Conservation (phyloP, 2,888 invertebrate species). For the Bombylius discolor region DNA sequence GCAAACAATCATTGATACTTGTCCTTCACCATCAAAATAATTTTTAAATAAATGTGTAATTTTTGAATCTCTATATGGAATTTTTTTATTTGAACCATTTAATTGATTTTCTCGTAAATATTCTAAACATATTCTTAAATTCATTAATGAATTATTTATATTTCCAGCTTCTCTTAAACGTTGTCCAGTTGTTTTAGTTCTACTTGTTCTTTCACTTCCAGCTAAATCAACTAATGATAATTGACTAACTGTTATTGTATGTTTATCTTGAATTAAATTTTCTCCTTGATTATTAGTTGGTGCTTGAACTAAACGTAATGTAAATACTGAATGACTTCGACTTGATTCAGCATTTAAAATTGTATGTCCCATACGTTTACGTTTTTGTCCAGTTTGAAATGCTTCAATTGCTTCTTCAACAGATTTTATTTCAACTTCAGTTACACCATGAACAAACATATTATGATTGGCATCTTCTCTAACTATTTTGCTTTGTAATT, state of each 20-base stretch:
- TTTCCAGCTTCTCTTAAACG: slow-evolving; percentile 59
- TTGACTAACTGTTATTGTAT: slow-evolving; percentile 71
- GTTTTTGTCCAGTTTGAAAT: slow-evolving; percentile 72
- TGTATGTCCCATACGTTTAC: slow-evolving; percentile 87
- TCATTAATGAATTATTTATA: slow-evolving; percentile 95
- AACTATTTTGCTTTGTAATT: slow-evolving; percentile 74
- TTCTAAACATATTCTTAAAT: slow-evolving; percentile 82
- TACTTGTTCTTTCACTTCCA: slow-evolving; percentile 84
- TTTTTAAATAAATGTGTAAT: slow-evolving; percentile 93
- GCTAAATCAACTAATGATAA: slow-evolving; percentile 94
- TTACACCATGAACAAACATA: slow-evolving; percentile 89
- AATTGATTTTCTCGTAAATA: slow-evolving; percentile 79
- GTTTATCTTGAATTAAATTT: slow-evolving; percentile 64
- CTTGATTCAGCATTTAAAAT: slow-evolving; percentile 89
- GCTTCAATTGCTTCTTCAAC: slow-evolving; percentile 90
- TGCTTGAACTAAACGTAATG: slow-evolving; percentile 78
- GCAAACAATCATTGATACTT: slow-evolving; percentile 93
- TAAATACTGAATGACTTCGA: slow-evolving; percentile 93
- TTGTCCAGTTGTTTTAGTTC: slow-evolving; percentile 74
- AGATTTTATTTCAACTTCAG: slow-evolving; percentile 86
- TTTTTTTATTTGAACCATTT: slow-evolving; percentile 55
- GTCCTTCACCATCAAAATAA: slow-evolving; percentile 94
- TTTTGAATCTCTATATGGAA: slow-evolving; percentile 90
- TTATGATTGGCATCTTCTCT: slow-evolving; percentile 74
- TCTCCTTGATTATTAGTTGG: slow-evolving; percentile 58